Conservation (phyloP, 1,140 invertebrate species). For the Cydia pomonella region DNA sequence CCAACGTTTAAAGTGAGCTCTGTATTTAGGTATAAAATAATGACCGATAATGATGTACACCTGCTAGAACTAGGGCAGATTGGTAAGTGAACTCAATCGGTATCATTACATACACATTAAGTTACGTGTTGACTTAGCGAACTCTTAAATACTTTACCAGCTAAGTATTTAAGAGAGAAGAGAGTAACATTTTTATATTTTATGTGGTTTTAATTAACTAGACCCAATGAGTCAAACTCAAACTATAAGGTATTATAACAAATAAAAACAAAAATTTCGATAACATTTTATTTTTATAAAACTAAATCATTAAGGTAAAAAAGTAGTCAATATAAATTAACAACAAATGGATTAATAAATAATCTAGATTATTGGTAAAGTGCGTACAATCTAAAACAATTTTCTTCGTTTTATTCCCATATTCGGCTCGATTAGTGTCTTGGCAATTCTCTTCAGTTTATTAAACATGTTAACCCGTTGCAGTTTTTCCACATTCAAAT, state of each 20-base stretch:
- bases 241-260: no score
- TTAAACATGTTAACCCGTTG: conserved; percentile 36
- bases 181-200: no score
- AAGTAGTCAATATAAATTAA: conserved; percentile 2
- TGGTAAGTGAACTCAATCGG: not conserved
- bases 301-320: not conserved
- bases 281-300: no score
- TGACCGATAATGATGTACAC: not conserved
- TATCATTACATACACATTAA: not conserved
- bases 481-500: conserved; percentile 25
- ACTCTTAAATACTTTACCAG: no score
- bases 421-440: conserved; percentile 35
- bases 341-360: not conserved
- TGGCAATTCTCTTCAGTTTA: conserved; percentile 37
- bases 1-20: not conserved
- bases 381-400: not conserved
- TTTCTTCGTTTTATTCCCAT: conserved; percentile 12
- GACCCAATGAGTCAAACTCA: no score
- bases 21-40: not conserved
- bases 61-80: not conserved
- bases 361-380: not conserved
- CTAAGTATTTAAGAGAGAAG: no score
- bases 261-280: no score
- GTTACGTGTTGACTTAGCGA: not conserved
- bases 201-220: no score